phyloP scores from a whole-genome alignment of 2,797 vertebrate species.

The Acrossocheilus wenchowensis region DNA sequence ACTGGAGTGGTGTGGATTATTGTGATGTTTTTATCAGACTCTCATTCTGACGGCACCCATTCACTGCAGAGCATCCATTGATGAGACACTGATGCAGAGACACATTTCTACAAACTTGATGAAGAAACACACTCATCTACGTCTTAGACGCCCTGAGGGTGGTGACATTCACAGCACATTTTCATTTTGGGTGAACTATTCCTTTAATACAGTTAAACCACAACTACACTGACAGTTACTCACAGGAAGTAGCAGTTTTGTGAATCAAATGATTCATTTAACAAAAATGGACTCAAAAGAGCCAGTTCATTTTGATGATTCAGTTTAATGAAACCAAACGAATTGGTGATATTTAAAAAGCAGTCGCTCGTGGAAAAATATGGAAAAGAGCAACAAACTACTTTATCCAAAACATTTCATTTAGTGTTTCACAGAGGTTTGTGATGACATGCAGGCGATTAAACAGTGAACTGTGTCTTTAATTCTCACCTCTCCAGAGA shows the following conservation, averaged over 20 bases:
- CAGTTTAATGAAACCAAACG: neutral
- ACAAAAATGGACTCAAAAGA: neutral
- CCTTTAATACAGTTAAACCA: neutral
- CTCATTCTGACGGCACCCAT: neutral
- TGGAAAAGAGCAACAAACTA: neutral
- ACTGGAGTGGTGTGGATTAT: neutral
- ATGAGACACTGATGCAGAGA: neutral
- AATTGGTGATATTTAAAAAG: neutral
- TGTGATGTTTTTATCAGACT: neutral
- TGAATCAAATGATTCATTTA: neutral
- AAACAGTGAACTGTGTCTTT: neutral
- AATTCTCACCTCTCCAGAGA: conserved; percentile 87
- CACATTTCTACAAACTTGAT: neutral
- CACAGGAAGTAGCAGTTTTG: neutral
- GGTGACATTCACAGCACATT: neutral
- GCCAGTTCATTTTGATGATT: neutral
- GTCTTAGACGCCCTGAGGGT: neutral
- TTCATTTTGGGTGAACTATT: neutral
- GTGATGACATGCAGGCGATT: neutral
- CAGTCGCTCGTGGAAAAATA: neutral
- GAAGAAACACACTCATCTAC: neutral
- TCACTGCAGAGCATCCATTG: neutral
- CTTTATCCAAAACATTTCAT: neutral
- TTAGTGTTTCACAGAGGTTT: neutral
- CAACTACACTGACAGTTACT: neutral